These are phyloP conservation scores for Saccostrea cuccullata DNA, from an alignment of 1,140 invertebrate species.

Conservation along the genomic window DNA sequence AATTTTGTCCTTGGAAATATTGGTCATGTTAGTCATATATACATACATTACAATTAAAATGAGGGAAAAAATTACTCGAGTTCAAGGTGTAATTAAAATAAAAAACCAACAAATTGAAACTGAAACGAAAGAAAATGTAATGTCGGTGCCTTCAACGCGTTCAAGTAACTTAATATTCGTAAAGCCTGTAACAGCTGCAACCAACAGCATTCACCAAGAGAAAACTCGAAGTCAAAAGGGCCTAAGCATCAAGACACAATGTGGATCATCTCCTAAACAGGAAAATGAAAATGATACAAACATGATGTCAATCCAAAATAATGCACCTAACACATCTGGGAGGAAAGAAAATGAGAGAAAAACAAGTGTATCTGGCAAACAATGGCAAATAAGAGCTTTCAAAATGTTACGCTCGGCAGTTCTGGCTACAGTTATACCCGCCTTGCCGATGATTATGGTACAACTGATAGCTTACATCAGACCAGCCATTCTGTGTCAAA, in stretches of 20 bases:
- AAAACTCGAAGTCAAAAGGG: background rate
- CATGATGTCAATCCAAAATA: no score
- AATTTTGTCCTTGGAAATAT: background rate
- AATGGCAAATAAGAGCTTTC: background rate
- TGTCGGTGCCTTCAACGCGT: no score
- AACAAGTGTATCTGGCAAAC: background rate
- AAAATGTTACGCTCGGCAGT: no score
- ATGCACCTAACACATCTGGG: no score
- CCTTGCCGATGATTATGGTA: background rate
- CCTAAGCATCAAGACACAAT: background rate
- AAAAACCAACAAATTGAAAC: no score
- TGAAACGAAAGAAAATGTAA: no score
- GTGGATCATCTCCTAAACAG: background rate
- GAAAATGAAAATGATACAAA: background rate
- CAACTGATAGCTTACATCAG: background rate
- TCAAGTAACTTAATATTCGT: no score
- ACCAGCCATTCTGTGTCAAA: background rate
- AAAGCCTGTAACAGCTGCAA: background rate
- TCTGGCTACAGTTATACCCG: no score
- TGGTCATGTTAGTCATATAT: background rate
- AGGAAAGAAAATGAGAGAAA: background rate
- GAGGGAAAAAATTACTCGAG: background rate
- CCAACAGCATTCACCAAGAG: background rate
- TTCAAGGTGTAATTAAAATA: background rate
- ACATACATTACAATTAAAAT: background rate